Conservation (phyloP, 2,797 vertebrate species). For the Brachyrhaphis roseni region DNA sequence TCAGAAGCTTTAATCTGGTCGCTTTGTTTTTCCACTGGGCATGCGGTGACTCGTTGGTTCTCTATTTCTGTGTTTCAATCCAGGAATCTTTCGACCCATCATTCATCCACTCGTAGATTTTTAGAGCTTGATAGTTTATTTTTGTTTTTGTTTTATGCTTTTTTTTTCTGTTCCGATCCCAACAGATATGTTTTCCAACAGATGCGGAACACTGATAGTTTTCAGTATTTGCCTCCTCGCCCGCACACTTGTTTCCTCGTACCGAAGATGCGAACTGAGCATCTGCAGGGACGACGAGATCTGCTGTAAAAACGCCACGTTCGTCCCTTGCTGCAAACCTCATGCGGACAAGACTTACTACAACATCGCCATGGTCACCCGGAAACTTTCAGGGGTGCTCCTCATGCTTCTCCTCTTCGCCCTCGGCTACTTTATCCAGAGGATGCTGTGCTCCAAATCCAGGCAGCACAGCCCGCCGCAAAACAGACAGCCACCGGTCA, state of each 20-base stretch:
- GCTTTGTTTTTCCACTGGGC: not conserved
- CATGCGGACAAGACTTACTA: conserved; percentile 80
- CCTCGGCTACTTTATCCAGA: conserved; percentile 86
- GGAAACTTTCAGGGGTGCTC: conserved; percentile 88
- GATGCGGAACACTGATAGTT: not conserved
- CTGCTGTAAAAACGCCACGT: conserved; percentile 65
- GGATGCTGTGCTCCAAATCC: conserved; percentile 62
- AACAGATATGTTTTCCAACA: conserved; percentile 39
- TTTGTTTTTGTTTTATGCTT: not conserved
- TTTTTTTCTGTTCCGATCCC: not conserved
- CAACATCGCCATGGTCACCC: conserved; percentile 87
- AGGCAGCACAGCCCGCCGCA: conserved; percentile 48
- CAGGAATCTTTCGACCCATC: conserved; percentile 11
- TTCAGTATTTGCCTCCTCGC: conserved; percentile 26
- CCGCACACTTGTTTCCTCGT: conserved; percentile 30
- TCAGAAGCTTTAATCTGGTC: not conserved
- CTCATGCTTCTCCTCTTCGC: conserved; percentile 88
- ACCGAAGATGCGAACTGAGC: conserved; percentile 58
- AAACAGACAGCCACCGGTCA: conserved; percentile 37
- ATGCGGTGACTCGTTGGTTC: conserved; percentile 11
- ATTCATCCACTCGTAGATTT: not conserved
- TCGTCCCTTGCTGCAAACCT: conserved; percentile 78
- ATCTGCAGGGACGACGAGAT: conserved; percentile 55
- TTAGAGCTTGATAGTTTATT: not conserved
- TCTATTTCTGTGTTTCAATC: conserved; percentile 36